Base-by-base conservation (phyloP, 2,888 invertebrate species). In the Orgyia antiqua region DNA sequence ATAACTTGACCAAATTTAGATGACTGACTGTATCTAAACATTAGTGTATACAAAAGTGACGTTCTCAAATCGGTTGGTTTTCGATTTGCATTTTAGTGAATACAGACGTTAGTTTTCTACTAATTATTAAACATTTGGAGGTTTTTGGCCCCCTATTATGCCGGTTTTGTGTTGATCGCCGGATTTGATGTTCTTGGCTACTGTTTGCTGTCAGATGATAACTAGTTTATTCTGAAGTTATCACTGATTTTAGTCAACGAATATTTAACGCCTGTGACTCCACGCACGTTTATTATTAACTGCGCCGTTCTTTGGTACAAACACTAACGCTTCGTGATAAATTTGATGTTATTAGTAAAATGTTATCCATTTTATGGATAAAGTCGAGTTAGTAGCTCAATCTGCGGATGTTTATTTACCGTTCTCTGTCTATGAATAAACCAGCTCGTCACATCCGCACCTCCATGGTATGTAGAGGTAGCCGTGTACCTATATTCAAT, bases 1-100 rank as follows among this genome's bases (percentile, higher is more conserved):
- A 42, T 31, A 44, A 49, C 37, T 47, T 55, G 44, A 47, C 51
- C 40, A 49, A 50, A 53, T 55, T 45, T 45, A 51, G 51, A 52
- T 32, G 47, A 39, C 33, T 33, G 28, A n/a, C 40, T 36, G 43
- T 30, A 36, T 33, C 5, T 34, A 42, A 37, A 37, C 43, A 49
- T 51, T 42, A 32, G 31, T 40, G 39, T 34, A 40, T 28, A 45
- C 35, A 34, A 27, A 19, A 29, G 37, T 45, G 48, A 31, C 40
- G 32, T 41, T 35, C 36, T 9, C 4, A 29, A 62, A 52, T 49
- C 39, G 46, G 48, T 49, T 36, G 45, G 36, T 24, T 42, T 45
- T 15, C 26, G 38, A 46, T 51, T 51, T 42, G 38, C 27, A 38
- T 46, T 42, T 42, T 39, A 34, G 39, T 48, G 39, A 37, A n/a